Evolutionary conservation across 2,113 vertebrate genomes (phyloP).

Genomic region (Albula glossodonta): DNA sequence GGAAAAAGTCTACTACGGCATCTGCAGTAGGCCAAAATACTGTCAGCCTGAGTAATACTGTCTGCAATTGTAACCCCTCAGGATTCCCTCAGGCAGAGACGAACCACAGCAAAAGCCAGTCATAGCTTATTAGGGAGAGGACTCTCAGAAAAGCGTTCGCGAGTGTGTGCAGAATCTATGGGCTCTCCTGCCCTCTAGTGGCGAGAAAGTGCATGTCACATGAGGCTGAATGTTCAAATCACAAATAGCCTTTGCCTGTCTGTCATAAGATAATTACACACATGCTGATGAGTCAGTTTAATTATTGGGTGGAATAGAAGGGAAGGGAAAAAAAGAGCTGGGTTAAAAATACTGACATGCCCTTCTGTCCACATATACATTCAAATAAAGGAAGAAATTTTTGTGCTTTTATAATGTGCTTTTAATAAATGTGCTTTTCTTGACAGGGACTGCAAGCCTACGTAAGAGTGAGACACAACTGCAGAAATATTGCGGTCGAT

Average conservation of each 20-base stretch:
- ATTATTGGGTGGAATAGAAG: not conserved
- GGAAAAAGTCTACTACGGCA: no score
- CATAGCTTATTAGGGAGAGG: not conserved
- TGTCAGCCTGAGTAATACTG: no score
- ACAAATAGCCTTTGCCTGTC: not conserved
- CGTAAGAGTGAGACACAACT: no score
- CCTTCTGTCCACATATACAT: no score
- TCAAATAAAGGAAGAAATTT: no score
- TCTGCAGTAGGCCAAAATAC: no score
- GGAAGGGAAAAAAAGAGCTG: not conserved
- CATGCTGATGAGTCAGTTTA: not conserved
- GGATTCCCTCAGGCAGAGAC: not conserved
- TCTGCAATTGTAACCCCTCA: not conserved
- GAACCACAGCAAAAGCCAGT: not conserved
- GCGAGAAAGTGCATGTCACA: not conserved
- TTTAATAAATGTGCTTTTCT: no score
- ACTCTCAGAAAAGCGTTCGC: not conserved
- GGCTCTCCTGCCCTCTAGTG: conserved; percentile 16
- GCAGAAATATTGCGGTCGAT: no score
- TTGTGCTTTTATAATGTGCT: no score
- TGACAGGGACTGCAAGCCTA: no score
- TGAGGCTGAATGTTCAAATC: not conserved
- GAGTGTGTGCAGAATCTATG: not conserved
- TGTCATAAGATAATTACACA: not conserved
- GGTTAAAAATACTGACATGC: not conserved